These are phyloP conservation scores for Aspidoscelis tigris DNA, from an alignment of 2,113 vertebrate genomes.

Conservation along the genomic window DNA sequence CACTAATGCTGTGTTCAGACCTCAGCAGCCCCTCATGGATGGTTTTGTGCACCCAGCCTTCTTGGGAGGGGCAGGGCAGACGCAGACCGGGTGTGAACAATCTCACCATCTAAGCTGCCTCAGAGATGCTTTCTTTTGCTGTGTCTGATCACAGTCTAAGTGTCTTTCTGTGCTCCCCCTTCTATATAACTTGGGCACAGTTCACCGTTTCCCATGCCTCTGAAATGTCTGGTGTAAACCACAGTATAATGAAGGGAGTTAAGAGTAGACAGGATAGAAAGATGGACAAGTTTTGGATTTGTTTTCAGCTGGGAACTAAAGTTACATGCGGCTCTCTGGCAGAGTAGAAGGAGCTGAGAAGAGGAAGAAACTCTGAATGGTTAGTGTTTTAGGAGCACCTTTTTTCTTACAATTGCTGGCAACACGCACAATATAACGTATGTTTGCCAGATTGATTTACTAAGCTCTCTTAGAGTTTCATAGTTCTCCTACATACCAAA, in stretches of 20 bases:
- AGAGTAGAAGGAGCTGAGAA: neutral
- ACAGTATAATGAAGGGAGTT: neutral
- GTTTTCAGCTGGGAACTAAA: conserved; percentile 1
- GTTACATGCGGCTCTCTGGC: neutral
- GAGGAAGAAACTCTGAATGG: neutral
- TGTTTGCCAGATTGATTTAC: conserved; percentile 79
- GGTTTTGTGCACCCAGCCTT: too few relatives aligned
- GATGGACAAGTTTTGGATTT: neutral
- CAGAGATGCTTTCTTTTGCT: too few relatives aligned
- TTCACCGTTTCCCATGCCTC: neutral
- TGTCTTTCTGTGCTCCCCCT: neutral
- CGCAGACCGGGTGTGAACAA: too few relatives aligned
- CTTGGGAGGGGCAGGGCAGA: too few relatives aligned
- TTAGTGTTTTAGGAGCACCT: conserved; percentile 66
- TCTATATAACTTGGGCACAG: neutral
- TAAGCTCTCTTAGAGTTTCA: conserved; percentile 67
- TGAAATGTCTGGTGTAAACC: neutral
- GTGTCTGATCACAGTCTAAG: neutral
- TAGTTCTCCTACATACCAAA: conserved; percentile 70
- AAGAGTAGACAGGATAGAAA: neutral
- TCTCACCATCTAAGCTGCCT: too few relatives aligned
- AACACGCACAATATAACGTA: conserved; percentile 50
- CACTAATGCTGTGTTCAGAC: too few relatives aligned
- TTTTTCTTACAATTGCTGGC: conserved; percentile 62
- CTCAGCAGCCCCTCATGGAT: too few relatives aligned